Conservation (phyloP, 2,113 vertebrate genomes). For the Myotis davidii region DNA sequence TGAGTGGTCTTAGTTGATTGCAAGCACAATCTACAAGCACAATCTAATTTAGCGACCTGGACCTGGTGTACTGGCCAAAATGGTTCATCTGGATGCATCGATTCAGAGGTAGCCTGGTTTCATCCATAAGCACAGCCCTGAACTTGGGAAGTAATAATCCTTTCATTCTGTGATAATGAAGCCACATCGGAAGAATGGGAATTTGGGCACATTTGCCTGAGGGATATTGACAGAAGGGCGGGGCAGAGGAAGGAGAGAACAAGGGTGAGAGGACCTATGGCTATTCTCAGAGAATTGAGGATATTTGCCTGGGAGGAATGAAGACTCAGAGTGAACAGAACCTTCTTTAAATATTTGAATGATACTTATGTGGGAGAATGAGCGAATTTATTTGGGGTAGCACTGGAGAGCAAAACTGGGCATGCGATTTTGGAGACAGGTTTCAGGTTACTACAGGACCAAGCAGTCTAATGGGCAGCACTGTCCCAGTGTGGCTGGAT, state of each 20-base stretch:
- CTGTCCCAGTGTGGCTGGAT: neutral
- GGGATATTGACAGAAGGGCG: neutral
- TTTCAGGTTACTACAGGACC: neutral
- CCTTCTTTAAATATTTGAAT: neutral
- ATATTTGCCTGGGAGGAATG: neutral
- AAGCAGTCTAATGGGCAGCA: neutral
- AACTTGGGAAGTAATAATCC: neutral
- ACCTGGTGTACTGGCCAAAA: neutral
- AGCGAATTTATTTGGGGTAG: neutral
- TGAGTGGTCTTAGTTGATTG: constrained; percentile 11
- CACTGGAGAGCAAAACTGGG: neutral
- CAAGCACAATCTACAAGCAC: neutral
- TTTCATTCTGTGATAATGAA: neutral
- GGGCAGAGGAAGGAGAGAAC: neutral
- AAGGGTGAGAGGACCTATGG: neutral
- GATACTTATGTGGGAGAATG: neutral
- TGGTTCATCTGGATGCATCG: neutral
- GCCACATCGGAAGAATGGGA: neutral
- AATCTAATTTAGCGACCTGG: neutral
- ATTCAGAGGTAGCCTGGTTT: neutral
- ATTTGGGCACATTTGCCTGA: neutral
- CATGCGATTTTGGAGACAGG: neutral
- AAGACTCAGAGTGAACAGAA: neutral
- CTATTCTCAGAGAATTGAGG: neutral
- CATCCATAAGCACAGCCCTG: neutral